phyloP scores from a whole-genome alignment of 2,113 vertebrate species.

The Meleagris gallopavo region DNA sequence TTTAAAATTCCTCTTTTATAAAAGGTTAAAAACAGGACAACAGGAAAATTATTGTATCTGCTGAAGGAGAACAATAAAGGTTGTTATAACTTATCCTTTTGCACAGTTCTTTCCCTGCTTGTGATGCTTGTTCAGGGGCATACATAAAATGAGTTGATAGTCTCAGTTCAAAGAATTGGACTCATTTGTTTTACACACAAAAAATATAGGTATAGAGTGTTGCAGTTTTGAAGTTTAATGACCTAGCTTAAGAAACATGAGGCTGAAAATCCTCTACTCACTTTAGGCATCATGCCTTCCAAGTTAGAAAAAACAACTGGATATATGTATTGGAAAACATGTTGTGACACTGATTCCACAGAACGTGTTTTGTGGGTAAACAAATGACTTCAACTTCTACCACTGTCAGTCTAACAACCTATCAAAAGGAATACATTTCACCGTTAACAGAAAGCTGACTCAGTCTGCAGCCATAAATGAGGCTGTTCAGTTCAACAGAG shows the following conservation, averaged over 20 bases:
- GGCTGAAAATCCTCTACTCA: background rate
- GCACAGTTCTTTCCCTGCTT: background rate
- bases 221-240: background rate
- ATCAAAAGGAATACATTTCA: background rate
- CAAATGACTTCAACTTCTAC: background rate
- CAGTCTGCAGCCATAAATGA: background rate
- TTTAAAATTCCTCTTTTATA: background rate
- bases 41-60: background rate
- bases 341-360: background rate
- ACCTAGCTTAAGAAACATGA: background rate
- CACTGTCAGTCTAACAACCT: background rate
- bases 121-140: background rate
- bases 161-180: background rate
- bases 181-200: background rate
- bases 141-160: background rate
- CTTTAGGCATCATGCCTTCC: background rate
- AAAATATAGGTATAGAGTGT: background rate
- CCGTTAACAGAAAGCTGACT: background rate
- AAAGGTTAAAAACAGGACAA: background rate
- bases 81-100: background rate
- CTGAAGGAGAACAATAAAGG: background rate
- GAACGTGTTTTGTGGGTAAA: background rate
- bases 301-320: background rate
- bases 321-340: background rate
- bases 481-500: background rate